Evolutionary conservation across 2,888 invertebrate genomes (phyloP).

Genomic region (Aspidapion aeneum): DNA sequence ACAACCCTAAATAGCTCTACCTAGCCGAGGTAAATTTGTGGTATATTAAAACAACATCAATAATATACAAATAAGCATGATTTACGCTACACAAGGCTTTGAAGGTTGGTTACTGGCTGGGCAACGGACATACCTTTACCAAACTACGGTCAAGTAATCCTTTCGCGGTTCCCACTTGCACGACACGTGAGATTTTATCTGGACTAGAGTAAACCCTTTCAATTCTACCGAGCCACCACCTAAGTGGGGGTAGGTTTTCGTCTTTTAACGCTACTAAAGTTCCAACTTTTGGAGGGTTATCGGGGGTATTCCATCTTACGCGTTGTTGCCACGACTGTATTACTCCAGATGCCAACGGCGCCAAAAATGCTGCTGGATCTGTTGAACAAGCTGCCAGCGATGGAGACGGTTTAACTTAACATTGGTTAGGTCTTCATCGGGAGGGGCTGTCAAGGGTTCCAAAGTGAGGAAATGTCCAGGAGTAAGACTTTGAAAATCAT

Average conservation of each 20-base stretch:
- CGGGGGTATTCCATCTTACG: not conserved
- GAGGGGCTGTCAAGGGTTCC: not conserved
- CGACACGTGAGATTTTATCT: too few relatives aligned
- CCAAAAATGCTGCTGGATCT: not conserved
- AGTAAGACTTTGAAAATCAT: constrained; percentile 1
- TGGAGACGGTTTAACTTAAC: constrained; percentile 8
- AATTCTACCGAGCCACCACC: not conserved
- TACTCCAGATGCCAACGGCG: not conserved
- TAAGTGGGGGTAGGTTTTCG: not conserved
- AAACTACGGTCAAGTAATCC: too few relatives aligned
- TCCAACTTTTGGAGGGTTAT: not conserved
- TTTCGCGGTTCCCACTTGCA: too few relatives aligned
- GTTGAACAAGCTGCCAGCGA: constrained; percentile 6
- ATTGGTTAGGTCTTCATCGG: not conserved
- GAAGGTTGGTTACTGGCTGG: too few relatives aligned
- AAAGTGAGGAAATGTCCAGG: not conserved
- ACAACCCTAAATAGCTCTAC: too few relatives aligned
- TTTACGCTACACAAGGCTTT: too few relatives aligned
- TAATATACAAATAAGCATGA: too few relatives aligned
- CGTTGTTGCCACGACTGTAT: not conserved
- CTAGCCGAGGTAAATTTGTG: too few relatives aligned
- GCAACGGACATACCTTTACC: too few relatives aligned
- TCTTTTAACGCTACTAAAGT: not conserved
- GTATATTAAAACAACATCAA: too few relatives aligned
- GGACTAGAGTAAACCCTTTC: not conserved